Percentiles rank a stretch among this genome's conserved stretches.
These are phyloP conservation scores for Struthio camelus DNA, from an alignment of 2,113 vertebrate species.

Conservation along the genomic window DNA sequence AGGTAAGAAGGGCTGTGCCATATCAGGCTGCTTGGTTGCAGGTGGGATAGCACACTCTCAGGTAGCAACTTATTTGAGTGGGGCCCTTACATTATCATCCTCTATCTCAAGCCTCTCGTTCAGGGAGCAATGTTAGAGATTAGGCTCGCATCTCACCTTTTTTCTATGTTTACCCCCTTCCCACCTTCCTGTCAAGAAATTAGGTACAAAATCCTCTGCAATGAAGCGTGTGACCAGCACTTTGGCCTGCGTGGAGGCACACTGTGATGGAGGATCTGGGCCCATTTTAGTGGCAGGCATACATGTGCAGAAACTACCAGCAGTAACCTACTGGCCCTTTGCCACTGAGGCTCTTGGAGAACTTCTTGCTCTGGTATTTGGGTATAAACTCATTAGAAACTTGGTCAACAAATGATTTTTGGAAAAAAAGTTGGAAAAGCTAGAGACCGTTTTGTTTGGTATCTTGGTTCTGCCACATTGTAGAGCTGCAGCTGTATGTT, in stretches of 20 bases:
- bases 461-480: no score
- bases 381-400: not conserved
- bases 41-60: not conserved
- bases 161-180: not conserved
- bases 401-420: no score
- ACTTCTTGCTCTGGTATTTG: not conserved
- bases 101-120: no score
- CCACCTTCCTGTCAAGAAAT: not conserved
- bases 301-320: no score
- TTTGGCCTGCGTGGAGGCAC: not conserved
- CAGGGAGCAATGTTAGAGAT: no score
- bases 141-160: not conserved
- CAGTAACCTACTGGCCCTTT: no score
- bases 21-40: not conserved
- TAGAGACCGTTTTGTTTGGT: no score
- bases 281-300: no score
- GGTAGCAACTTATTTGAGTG: not conserved
- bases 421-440: no score
- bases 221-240: not conserved
- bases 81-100: not conserved
- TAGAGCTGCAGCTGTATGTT: no score
- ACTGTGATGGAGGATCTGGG: no score
- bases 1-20: not conserved
- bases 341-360: not conserved
- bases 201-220: not conserved